Evolutionary conservation across 2,797 vertebrate species (phyloP).

Genomic region (Pangasius sanitwongsei): DNA sequence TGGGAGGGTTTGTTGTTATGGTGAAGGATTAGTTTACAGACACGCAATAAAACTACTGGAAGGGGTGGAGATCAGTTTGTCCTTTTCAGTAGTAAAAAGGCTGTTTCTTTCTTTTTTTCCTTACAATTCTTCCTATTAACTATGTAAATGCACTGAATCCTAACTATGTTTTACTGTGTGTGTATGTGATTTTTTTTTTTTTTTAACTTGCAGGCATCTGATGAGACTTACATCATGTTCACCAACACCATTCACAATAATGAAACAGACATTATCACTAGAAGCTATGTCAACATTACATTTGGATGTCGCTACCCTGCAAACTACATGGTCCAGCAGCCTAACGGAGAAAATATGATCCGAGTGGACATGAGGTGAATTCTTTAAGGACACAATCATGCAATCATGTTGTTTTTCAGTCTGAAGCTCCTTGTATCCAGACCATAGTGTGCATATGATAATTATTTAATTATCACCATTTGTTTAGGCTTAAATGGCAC

Average conservation of each 20-base stretch:
- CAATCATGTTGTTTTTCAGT: not conserved
- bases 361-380: slow-evolving; percentile 74
- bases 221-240: slow-evolving; percentile 78
- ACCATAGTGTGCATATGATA: slow-evolving; percentile 9
- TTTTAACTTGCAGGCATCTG: slow-evolving; percentile 67
- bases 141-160: not conserved
- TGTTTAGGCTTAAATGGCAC: slow-evolving; percentile 23
- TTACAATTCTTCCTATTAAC: not conserved
- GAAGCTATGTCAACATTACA: slow-evolving; percentile 79
- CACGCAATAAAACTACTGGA: slow-evolving; percentile 63
- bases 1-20: slow-evolving; percentile 46
- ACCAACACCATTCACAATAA: slow-evolving; percentile 80
- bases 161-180: not conserved
- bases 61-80: slow-evolving; percentile 51
- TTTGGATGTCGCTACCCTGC: slow-evolving; percentile 81
- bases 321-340: slow-evolving; percentile 77
- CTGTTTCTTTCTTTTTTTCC: slow-evolving; percentile 1
- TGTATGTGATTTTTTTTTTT: not conserved
- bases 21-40: slow-evolving; percentile 60
- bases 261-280: slow-evolving; percentile 71
- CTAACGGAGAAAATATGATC: slow-evolving; percentile 76
- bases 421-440: slow-evolving; percentile 2
- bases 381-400: slow-evolving; percentile 16
- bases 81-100: slow-evolving; percentile 45
- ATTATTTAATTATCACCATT: slow-evolving; percentile 31